These are phyloP conservation scores for human (Homo sapiens) DNA, from an alignment of 2,113 vertebrate genomes.

Conservation along the genomic window GRCh38 chr2:228641001-228641500, in stretches of 20 bases:
- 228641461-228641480: not conserved
- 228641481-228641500: not conserved
- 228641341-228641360: not conserved
- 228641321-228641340: not conserved
- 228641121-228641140: not conserved
- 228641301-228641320: not conserved
- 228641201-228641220: not conserved
- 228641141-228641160: not conserved
- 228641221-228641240: not conserved
- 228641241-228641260: not conserved
- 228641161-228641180: not conserved
- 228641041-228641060: not conserved
- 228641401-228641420: not conserved
- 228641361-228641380: not conserved
- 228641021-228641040: not conserved
- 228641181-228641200: not conserved
- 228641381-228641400: not conserved
- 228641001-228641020: not conserved
- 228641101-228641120: not conserved
- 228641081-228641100: not conserved
- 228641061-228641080: not conserved
- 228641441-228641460: not conserved
- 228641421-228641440: not conserved
- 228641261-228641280: not conserved
- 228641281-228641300: not conserved